Percentiles rank a stretch among this genome's conserved stretches.
Evolutionary conservation across 2,888 invertebrate species (phyloP).

Genomic region (Neoitamus cyanurus): DNA sequence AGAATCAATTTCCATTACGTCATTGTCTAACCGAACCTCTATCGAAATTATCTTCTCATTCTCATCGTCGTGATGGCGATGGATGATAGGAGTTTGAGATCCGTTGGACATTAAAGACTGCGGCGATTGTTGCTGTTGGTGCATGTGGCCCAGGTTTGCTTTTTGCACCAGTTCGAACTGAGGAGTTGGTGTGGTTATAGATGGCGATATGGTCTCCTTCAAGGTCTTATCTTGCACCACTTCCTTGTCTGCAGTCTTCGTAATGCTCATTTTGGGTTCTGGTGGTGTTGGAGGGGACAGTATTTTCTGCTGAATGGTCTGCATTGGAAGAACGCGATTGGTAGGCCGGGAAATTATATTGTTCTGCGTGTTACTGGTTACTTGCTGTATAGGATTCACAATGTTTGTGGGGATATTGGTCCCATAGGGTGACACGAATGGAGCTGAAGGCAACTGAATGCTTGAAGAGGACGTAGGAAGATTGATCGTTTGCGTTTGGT

Average conservation of each 20-base stretch:
- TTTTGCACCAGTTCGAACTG: slow-evolving; percentile 38
- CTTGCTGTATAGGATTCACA: slow-evolving; percentile 75
- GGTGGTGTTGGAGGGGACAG: slow-evolving; percentile 61
- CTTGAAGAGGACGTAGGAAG: slow-evolving; percentile 58
- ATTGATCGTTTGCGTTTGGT: slow-evolving; percentile 44
- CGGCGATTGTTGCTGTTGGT: slow-evolving; percentile 51
- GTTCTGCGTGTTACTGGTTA: slow-evolving; percentile 57
- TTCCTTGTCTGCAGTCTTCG: slow-evolving; percentile 64
- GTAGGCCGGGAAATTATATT: slow-evolving; percentile 72
- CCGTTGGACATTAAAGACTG: slow-evolving; percentile 53
- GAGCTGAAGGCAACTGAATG: slow-evolving; percentile 72
- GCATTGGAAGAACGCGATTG: slow-evolving; percentile 82
- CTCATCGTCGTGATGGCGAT: slow-evolving; percentile 8
- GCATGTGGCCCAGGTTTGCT: neutral
- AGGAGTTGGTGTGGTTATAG: neutral
- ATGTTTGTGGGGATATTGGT: slow-evolving; percentile 77
- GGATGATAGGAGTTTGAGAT: slow-evolving; percentile 33
- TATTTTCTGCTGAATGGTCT: slow-evolving; percentile 73
- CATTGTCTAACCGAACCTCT: slow-evolving; percentile 3
- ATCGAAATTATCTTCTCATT: slow-evolving; percentile 25
- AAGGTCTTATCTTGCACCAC: slow-evolving; percentile 60
- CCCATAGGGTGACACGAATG: slow-evolving; percentile 69
- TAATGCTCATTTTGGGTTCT: slow-evolving; percentile 53
- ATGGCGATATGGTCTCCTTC: slow-evolving; percentile 25
- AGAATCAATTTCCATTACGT: neutral